Conservation (phyloP, 1,140 invertebrate species). For the Carposina sasakii region DNA sequence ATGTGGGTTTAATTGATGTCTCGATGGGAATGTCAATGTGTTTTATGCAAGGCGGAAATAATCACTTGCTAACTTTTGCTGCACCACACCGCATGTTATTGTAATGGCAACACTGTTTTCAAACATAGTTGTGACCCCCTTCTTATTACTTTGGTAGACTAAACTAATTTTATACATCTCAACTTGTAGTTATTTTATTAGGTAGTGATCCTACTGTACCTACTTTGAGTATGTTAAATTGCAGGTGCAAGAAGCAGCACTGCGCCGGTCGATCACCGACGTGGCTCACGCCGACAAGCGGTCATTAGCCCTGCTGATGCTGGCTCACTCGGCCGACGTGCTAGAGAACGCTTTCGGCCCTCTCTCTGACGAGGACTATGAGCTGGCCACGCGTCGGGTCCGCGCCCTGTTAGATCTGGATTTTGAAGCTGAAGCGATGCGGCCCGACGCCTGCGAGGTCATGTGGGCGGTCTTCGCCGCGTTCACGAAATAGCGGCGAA, state of each 20-base stretch:
- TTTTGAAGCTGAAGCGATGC: constrained; percentile 94
- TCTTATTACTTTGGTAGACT: too few species aligned
- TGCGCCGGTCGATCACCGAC: constrained; percentile 98
- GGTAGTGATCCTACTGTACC: too few species aligned
- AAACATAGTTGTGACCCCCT: too few species aligned
- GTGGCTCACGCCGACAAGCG: constrained; percentile 97
- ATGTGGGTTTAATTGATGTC: too few species aligned
- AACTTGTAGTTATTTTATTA: too few species aligned
- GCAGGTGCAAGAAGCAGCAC: constrained; percentile 96
- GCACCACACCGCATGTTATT: too few species aligned
- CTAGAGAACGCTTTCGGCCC: constrained; percentile 99
- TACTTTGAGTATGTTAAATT: constrained; percentile 32
- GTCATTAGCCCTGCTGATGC: constrained; percentile 91
- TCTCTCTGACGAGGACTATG: constrained; percentile 98
- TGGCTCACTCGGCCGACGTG: constrained; percentile 98
- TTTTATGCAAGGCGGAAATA: too few species aligned
- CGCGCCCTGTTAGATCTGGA: constrained; percentile 96
- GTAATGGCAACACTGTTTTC: too few species aligned
- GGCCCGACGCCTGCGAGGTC: constrained; percentile 90
- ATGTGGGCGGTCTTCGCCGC: constrained; percentile 99
- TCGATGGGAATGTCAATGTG: too few species aligned
- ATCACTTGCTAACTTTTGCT: too few species aligned
- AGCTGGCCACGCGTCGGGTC: constrained; percentile 97
- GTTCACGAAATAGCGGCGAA: constrained; percentile 92
- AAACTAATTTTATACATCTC: too few species aligned